These are phyloP conservation scores for Apoderus coryli DNA, from an alignment of 2,888 invertebrate species.

Conservation along the genomic window DNA sequence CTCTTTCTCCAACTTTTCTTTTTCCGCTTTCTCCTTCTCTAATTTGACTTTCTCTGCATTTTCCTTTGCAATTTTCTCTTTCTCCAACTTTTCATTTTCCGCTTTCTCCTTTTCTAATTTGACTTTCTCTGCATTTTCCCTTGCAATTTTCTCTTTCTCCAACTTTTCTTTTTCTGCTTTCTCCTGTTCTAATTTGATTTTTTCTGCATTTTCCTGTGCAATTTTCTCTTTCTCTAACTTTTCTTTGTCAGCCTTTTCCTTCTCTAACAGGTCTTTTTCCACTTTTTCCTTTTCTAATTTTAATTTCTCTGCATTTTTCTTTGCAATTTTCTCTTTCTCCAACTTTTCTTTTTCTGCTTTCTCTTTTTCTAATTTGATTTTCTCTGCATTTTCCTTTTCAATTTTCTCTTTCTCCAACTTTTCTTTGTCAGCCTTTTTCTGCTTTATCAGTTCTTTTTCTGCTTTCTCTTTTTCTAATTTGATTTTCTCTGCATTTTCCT, in stretches of 20 bases:
- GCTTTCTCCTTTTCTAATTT: conserved; percentile 13
- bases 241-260: conserved; percentile 10
- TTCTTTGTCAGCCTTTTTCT: too few species aligned
- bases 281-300: conserved; percentile 6
- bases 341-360: too few species aligned
- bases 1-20: conserved; percentile 14
- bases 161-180: conserved; percentile 10
- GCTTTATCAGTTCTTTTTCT: conserved; percentile 11
- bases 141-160: conserved; percentile 12
- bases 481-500: too few species aligned
- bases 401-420: too few species aligned
- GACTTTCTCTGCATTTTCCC: conserved; percentile 13
- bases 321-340: too few species aligned
- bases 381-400: too few species aligned
- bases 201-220: conserved; percentile 10
- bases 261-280: background rate
- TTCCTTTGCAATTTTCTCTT: conserved; percentile 14
- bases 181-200: conserved; percentile 10
- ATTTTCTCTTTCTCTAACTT: conserved; percentile 8
- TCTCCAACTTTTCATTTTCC: conserved; percentile 11
- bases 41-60: conserved; percentile 1
- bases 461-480: conserved; percentile 4
- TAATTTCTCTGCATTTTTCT: conserved; percentile 6
- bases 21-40: conserved; percentile 12
- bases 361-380: too few species aligned